Conservation (phyloP, 2,113 vertebrate species). For the Ctenomys sociabilis region DNA sequence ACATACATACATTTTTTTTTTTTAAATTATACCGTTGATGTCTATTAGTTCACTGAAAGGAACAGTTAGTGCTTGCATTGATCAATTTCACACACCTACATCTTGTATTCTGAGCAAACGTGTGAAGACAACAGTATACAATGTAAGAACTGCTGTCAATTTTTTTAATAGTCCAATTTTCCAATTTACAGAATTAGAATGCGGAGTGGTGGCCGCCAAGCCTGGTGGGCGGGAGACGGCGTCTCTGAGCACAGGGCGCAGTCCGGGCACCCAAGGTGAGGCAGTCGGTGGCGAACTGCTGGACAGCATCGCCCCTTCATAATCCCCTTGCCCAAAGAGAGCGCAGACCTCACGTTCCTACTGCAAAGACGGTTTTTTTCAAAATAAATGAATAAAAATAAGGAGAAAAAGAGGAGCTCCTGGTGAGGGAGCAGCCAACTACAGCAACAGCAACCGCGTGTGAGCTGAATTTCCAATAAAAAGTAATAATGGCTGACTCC, state of each 20-base stretch:
- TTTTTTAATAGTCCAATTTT: too few relatives aligned
- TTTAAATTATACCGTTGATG: too few relatives aligned
- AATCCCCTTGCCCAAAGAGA: too few relatives aligned
- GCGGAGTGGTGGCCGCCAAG: not conserved
- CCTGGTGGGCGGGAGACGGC: fast-evolving
- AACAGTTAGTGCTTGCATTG: too few relatives aligned
- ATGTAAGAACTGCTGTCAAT: too few relatives aligned
- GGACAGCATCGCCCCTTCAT: not conserved
- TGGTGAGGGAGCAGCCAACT: not conserved
- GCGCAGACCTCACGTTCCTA: not conserved
- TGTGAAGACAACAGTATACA: too few relatives aligned
- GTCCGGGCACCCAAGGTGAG: not conserved
- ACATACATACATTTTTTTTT: too few relatives aligned
- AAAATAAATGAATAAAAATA: too few relatives aligned
- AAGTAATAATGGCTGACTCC: slow-evolving; percentile 3
- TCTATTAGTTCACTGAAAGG: too few relatives aligned
- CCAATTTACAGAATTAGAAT: not conserved
- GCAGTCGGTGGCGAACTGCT: not conserved
- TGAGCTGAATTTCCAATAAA: not conserved
- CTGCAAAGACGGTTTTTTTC: not conserved
- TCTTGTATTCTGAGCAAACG: too few relatives aligned
- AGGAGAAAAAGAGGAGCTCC: not conserved
- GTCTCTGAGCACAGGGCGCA: not conserved
- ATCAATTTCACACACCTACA: too few relatives aligned
- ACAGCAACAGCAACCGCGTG: not conserved